phyloP scores from a whole-genome alignment of 2,888 invertebrate genomes.

The Agriopis leucophaearia region DNA sequence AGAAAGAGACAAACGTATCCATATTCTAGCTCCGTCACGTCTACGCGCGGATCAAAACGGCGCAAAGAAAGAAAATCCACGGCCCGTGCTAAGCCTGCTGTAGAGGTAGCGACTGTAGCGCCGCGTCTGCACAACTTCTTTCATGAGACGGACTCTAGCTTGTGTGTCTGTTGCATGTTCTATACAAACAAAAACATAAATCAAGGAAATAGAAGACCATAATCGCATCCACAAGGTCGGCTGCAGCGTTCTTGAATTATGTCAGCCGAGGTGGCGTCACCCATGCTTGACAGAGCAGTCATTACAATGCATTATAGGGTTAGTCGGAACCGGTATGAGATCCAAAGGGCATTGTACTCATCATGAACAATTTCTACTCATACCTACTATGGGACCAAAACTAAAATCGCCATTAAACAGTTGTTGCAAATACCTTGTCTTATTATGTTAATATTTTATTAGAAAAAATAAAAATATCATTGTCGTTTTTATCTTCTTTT shows the following conservation, averaged over 20 bases:
- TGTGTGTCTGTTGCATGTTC: not conserved
- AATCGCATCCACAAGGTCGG: slow-evolving; percentile 61
- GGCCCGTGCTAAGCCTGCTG: no score
- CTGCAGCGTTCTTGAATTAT: slow-evolving; percentile 51
- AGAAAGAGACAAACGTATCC: no score
- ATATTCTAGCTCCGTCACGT: no score
- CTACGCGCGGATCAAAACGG: no score
- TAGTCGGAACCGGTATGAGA: not conserved
- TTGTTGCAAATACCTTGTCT: not conserved
- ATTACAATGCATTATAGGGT: slow-evolving; percentile 50
- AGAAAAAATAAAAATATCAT: not conserved
- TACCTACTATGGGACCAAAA: not conserved
- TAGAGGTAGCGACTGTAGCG: no score
- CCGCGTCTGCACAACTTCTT: no score
- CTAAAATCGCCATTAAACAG: not conserved
- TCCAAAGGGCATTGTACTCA: not conserved
- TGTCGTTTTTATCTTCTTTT: not conserved
- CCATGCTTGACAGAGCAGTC: slow-evolving; percentile 60
- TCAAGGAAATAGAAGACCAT: slow-evolving; percentile 61
- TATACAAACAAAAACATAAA: slow-evolving; percentile 39
- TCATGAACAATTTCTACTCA: not conserved
- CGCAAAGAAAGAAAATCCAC: no score
- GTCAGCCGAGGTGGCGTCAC: slow-evolving; percentile 49
- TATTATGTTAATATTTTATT: no score
- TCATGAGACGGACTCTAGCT: not conserved